Evolutionary conservation across 1,140 invertebrate species (phyloP).

Genomic region (Aleiodes sp.): DNA sequence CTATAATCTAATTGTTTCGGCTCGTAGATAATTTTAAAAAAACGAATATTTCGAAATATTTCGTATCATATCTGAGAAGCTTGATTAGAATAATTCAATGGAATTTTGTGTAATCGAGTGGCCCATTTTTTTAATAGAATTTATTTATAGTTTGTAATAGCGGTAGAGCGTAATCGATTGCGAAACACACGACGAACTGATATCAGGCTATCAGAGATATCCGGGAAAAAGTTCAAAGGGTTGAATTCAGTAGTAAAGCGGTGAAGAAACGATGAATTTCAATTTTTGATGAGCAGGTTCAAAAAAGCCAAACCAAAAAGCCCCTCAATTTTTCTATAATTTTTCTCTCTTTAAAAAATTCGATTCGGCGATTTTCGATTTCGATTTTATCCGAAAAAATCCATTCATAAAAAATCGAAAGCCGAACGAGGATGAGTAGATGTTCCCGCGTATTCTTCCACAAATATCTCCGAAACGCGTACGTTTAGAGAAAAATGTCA

Average conservation of each 20-base stretch:
- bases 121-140: not conserved
- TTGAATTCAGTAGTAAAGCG: not conserved
- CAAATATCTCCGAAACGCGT: too few relatives aligned
- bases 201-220: constrained; percentile 8
- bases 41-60: not conserved
- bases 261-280: not conserved
- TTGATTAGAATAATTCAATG: not conserved
- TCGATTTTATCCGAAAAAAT: too few relatives aligned
- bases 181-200: not conserved
- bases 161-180: not conserved
- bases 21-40: not conserved
- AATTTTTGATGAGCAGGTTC: too few relatives aligned
- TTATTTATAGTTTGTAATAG: not conserved
- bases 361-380: too few relatives aligned
- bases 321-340: too few relatives aligned
- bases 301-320: too few relatives aligned
- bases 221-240: constrained; percentile 13
- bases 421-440: too few relatives aligned
- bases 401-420: too few relatives aligned
- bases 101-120: not conserved
- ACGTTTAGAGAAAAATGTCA: too few relatives aligned
- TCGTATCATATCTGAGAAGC: too few relatives aligned
- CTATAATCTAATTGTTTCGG: not conserved
- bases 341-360: too few relatives aligned
- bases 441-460: too few relatives aligned